Evolutionary conservation across 2,797 vertebrate genomes (phyloP), one percentile per base, ranked within the genome.

Genomic region (Sciurus carolinensis): DNA sequence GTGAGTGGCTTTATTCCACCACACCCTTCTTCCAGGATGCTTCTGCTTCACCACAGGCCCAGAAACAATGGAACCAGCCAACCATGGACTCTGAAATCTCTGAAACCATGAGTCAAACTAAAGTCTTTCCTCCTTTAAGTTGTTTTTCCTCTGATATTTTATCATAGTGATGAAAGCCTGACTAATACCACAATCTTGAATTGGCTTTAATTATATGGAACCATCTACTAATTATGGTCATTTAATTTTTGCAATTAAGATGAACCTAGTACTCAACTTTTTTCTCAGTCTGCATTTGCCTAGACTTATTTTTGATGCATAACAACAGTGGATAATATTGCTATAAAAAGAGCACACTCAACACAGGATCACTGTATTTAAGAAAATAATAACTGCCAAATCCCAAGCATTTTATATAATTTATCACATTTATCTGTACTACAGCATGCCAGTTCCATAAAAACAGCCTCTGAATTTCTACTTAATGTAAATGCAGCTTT

Each of bases 181-280:
- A n/a, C 30, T n/a, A 67, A 67, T 13, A 33, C 28, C 73, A 85
- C 52, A 76, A 87, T 95, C 62, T 84, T 52, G 93, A 90, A 81
- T 52, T 76, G n/a, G n/a, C 59, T 95, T 93, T 90, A 95, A 94
- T 94, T 87, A 84, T 47, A 77, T 33, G 20, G 50, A 67, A 50
- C 1, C 44, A 96, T 66, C 54, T 71, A n/a, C 59, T 93, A 95
- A 90, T 75, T 47, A 80, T n/a, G 26, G 73, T 73, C 83, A 36
- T 36, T 85, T 94, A 89, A 92, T 42, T 62, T 76, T 30, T 66
- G 26, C 33, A 76, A 85, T 91, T 90, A 95, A 80, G 64, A 72
- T 28, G 59, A 91, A 77, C 66, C 50, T 77, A 90, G 81, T 28
- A 52, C 50, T 84, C 59, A 62, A 13, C 89, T 54, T 85, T 54